Base-by-base conservation (phyloP, 2,797 vertebrate species). In the Microctenopoma stevenorrisi region DNA sequence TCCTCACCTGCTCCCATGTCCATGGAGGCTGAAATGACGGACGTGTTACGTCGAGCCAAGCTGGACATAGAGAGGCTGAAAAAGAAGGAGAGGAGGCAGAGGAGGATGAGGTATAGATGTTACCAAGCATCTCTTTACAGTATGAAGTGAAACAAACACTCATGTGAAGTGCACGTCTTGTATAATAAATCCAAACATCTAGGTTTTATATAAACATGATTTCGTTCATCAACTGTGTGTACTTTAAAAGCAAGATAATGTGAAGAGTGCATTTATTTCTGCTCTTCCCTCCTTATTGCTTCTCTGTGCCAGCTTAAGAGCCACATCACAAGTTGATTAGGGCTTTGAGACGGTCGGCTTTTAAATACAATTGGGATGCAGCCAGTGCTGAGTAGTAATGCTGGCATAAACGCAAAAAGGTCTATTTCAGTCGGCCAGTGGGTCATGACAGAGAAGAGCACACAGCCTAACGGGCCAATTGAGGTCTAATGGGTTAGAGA, bases 41-140 rank as follows among this genome's bases (percentile, higher is more conserved):
- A 98, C 0, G 96, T 99, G 44, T 91, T 99, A 26, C 95, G 91
- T 0, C 76, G 94, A 26, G 98, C 98, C 87, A 99, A 98, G 90
- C 83, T 96, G 88, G 97, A 99, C 88, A 94, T 99, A 18, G 96
- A 99, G 79, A 93, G 94, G 67, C 93, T 99, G 44, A 97, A 96
- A 68, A 97, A 97, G 90, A 97, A 96, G 26, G 97, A 98, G 91
- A 91, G 94, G 78, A 94, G 96, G 80, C 95, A 96, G 90, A 91
- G 87, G 77, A 95, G 95, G 74, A 96, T 96, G 86, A 97, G 96
- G 98, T 97, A 1, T 43, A 35, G 38, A 22, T 40, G 30, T 38
- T 37, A 10, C 1, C 13, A 16, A 16, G 25, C 5, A 16, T 44
- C 0, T 13, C 35, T 42, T 4, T 15, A 33, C 1, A 49, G 8